These are phyloP conservation scores for Sinodicranocentrus sp. DNA, from an alignment of 2,888 invertebrate species.

Conservation along the genomic window DNA sequence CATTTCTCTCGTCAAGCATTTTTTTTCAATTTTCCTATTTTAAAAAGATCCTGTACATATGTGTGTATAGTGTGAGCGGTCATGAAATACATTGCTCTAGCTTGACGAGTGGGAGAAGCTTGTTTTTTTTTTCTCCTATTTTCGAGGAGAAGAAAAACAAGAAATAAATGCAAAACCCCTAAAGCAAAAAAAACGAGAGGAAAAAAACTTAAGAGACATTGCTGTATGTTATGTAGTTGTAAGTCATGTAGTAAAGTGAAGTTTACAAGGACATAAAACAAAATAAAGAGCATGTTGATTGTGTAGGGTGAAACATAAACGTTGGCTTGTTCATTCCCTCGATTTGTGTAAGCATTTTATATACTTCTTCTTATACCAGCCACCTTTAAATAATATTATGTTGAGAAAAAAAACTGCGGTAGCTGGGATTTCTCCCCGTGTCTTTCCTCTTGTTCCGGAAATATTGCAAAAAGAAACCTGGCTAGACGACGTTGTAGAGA, in stretches of 20 bases:
- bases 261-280: slow-evolving; percentile 71
- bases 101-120: slow-evolving; percentile 55
- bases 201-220: no score
- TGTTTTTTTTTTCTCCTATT: slow-evolving; percentile 33
- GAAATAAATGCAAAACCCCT: slow-evolving; percentile 61
- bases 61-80: slow-evolving; percentile 26
- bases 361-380: slow-evolving; percentile 20
- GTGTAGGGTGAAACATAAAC: slow-evolving; percentile 64
- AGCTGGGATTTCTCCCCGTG: no score
- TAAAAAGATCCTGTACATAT: slow-evolving; percentile 26
- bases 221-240: slow-evolving; percentile 49
- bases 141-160: slow-evolving; percentile 28
- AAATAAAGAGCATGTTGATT: slow-evolving; percentile 70
- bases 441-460: slow-evolving; percentile 6
- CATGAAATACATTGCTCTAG: slow-evolving; percentile 47
- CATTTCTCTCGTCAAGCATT: slow-evolving; percentile 9
- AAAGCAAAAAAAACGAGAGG: slow-evolving; percentile 44
- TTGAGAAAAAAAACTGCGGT: no score
- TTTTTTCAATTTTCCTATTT: slow-evolving; percentile 56
- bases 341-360: slow-evolving; percentile 23
- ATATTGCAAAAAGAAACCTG: slow-evolving; percentile 8
- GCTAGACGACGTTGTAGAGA: not conserved
- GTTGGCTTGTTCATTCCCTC: slow-evolving; percentile 17
- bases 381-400: no score
- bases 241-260: slow-evolving; percentile 68